Percentiles rank a stretch among this genome's conserved stretches.
These are phyloP conservation scores for Urocynchramus pylzowi DNA, from an alignment of 2,113 vertebrate genomes.

Conservation along the genomic window DNA sequence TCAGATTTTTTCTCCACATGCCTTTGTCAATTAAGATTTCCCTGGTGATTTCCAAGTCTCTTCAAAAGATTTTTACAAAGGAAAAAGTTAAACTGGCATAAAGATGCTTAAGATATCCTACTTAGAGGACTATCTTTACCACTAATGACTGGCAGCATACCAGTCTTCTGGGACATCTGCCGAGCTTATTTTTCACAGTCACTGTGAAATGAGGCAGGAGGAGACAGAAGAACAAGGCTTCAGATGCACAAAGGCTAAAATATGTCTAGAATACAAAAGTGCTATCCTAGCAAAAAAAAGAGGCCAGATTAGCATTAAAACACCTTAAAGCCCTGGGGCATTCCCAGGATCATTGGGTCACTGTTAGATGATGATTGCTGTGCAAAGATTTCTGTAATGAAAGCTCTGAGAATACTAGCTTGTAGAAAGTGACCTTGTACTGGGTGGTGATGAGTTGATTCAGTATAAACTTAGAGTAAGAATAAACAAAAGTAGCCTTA, in stretches of 20 bases:
- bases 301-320: background rate
- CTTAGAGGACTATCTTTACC: background rate
- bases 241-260: background rate
- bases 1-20: background rate
- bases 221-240: background rate
- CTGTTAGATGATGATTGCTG: background rate
- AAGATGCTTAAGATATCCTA: background rate
- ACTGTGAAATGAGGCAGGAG: background rate
- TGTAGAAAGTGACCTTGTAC: background rate
- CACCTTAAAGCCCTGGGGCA: background rate
- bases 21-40: background rate
- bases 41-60: background rate
- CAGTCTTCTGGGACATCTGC: background rate
- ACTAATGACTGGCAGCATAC: background rate
- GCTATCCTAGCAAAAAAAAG: background rate
- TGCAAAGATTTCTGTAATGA: background rate
- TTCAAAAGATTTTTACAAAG: background rate
- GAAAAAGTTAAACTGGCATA: background rate
- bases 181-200: background rate
- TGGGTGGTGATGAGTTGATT: background rate
- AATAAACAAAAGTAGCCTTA: background rate
- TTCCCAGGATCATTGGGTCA: background rate
- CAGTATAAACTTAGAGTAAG: background rate
- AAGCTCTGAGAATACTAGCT: background rate
- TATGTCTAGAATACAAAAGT: background rate